Evolutionary conservation across 2,888 invertebrate genomes (phyloP).

Genomic region (Eilema griseolum): DNA sequence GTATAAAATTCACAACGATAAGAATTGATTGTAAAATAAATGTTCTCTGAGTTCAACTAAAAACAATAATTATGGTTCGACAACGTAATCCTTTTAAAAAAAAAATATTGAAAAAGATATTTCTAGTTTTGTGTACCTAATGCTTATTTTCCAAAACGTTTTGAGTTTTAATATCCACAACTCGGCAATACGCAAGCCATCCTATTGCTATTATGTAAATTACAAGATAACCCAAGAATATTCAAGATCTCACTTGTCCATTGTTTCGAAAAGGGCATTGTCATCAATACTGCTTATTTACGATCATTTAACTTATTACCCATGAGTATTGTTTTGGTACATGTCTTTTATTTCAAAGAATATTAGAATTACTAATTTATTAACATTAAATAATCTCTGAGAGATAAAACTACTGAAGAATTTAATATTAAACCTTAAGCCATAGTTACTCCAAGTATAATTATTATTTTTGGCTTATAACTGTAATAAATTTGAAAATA

Average conservation of each 20-base stretch:
- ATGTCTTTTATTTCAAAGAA: not conserved
- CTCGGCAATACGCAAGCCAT: not conserved
- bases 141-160: not conserved
- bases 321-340: not conserved
- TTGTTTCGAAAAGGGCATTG: slow-evolving; percentile 49
- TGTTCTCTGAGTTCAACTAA: not conserved
- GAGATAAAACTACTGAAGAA: not conserved
- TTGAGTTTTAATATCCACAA: slow-evolving; percentile 4
- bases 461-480: no score
- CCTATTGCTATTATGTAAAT: slow-evolving; percentile 4
- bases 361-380: not conserved
- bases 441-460: no score
- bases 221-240: not conserved
- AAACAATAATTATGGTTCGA: not conserved
- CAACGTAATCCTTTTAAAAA: no score
- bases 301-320: slow-evolving; percentile 35
- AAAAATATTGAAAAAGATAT: no score
- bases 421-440: not conserved
- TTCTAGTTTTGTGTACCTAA: not conserved
- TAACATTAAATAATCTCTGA: not conserved
- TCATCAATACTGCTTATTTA: slow-evolving; percentile 47
- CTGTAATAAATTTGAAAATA: no score
- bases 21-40: not conserved
- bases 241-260: slow-evolving; percentile 29
- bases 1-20: not conserved